phyloP scores from a whole-genome alignment of 1,140 invertebrate genomes.

The Holotrichia oblita region DNA sequence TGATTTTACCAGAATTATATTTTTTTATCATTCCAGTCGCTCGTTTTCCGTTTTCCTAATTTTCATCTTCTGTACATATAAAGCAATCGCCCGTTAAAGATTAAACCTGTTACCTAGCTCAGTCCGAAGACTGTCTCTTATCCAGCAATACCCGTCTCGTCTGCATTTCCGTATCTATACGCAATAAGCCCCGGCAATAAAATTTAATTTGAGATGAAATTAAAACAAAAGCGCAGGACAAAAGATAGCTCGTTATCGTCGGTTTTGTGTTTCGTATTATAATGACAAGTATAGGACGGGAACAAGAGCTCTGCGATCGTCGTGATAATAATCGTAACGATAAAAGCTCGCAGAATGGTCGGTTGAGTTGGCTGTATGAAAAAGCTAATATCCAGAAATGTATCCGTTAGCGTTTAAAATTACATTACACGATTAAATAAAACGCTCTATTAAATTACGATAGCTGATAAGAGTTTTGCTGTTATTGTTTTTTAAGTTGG shows the following conservation, averaged over 20 bases:
- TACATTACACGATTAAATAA: conserved; percentile 9
- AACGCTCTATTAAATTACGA: not conserved
- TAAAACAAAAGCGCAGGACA: not conserved
- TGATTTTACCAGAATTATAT: too few relatives aligned
- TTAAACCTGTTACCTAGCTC: not conserved
- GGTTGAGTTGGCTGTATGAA: not conserved
- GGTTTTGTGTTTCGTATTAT: not conserved
- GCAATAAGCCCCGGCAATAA: not conserved
- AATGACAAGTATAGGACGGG: not conserved
- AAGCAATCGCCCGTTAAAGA: not conserved
- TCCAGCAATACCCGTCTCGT: not conserved
- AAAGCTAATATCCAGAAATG: not conserved
- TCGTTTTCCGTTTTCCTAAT: not conserved
- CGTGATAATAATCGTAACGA: conserved; percentile 15
- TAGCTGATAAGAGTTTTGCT: not conserved
- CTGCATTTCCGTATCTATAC: not conserved
- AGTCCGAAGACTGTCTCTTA: not conserved
- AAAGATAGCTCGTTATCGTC: conserved; percentile 10
- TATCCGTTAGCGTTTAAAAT: not conserved
- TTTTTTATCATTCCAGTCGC: too few relatives aligned
- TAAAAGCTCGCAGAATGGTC: not conserved
- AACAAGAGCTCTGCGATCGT: conserved; percentile 5
- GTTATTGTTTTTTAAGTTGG: too few relatives aligned
- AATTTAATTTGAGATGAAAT: conserved; percentile 10
- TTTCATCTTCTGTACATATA: not conserved